Base-by-base conservation (phyloP, 1,140 invertebrate species). In the Drosophila serrata region DNA sequence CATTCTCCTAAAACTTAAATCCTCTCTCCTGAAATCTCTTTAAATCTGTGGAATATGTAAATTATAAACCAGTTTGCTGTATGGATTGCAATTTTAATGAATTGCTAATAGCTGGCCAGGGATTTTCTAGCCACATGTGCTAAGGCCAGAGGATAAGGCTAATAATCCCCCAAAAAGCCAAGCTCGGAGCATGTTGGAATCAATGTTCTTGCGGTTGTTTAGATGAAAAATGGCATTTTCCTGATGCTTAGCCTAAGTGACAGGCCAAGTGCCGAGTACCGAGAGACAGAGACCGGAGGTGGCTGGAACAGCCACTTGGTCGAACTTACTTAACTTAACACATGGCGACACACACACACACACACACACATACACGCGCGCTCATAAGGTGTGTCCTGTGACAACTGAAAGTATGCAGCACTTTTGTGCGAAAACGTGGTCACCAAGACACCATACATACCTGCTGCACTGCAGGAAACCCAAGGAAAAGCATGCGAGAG, bases 321-420 rank as follows among this genome's bases (percentile, higher is more conserved):
- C 53, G 59, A 82, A 65, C 84, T 87, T 64, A 64, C 68, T 67
- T 81, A 75, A 79, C 79, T 67, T 77, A 75, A 79, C 79, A 78
- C 73, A 72, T 59, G 65, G 69, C 51, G 37, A 70, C 64, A 40
- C 24, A 39, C 60, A 42, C 33, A 58, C 64, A 48, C 29, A 43
- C 60, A 42, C 27, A n/a, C n/a, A n/a, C n/a, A n/a, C n/a, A n/a
- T n/a, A n/a, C n/a, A n/a, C n/a, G n/a, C n/a, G n/a, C n/a, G 31
- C 22, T 58, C 24, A 65, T 37, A 40, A 64, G 65, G 59, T 69
- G 46, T 53, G 60, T 65, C 19, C 48, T 49, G 48, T 31, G 48
- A 17, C 19, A 43, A 40, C 62, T 40, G 17, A 51, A 69, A 67
- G 45, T 46, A 48, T 72, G 68, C 53, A 70, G 67, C 65, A 69